Conservation (phyloP, 2,888 invertebrate genomes). For the Antheraea yamamai region DNA sequence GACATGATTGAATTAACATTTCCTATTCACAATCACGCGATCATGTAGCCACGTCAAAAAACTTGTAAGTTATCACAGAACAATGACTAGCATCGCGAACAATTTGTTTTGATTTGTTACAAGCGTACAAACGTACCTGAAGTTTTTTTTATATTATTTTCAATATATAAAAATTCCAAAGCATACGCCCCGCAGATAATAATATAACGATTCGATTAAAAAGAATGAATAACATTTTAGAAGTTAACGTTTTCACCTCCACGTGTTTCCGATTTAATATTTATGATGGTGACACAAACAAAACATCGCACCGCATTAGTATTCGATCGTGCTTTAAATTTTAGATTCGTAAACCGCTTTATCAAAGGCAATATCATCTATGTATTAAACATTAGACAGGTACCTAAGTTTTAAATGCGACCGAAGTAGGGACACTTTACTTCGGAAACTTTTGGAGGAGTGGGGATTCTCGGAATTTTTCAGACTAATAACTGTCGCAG, state of each 20-base stretch:
- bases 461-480: slow-evolving; percentile 72
- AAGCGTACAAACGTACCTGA: slow-evolving; percentile 28
- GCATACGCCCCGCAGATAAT: background rate
- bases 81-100: slow-evolving; percentile 57
- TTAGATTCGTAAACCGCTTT: slow-evolving; percentile 80
- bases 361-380: slow-evolving; percentile 79
- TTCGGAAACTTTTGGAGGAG: slow-evolving; percentile 62
- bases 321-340: slow-evolving; percentile 79
- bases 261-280: slow-evolving; percentile 66
- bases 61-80: slow-evolving; percentile 66
- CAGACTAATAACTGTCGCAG: slow-evolving; percentile 78
- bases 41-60: slow-evolving; percentile 59
- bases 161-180: slow-evolving; percentile 15
- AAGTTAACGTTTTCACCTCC: slow-evolving; percentile 56
- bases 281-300: slow-evolving; percentile 71
- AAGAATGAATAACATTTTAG: slow-evolving; percentile 25
- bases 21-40: slow-evolving; percentile 56
- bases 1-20: slow-evolving; percentile 72
- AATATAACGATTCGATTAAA: slow-evolving; percentile 7
- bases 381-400: slow-evolving; percentile 74
- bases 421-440: slow-evolving; percentile 60
- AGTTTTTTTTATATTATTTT: slow-evolving; percentile 21
- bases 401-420: slow-evolving; percentile 73
- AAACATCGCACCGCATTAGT: slow-evolving; percentile 69
- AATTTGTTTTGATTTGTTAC: slow-evolving; percentile 54